Percentiles rank a stretch among this genome's conserved stretches.
Conservation (phyloP, 2,888 invertebrate genomes). For the Ceratothoa steindachneri region DNA sequence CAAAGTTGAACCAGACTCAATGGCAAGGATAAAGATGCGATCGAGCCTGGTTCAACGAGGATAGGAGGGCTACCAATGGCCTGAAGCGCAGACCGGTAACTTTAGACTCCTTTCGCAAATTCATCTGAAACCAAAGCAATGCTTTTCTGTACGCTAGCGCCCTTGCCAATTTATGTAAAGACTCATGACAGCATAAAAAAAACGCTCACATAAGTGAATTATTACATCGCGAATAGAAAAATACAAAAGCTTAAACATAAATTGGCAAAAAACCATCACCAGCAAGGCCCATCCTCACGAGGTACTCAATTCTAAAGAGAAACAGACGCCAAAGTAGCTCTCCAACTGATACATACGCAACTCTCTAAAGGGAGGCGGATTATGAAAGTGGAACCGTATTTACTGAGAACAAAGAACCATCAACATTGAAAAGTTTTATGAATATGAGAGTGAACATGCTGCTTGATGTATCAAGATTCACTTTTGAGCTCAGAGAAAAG, state of each 20-base stretch:
- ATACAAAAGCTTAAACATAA: neutral
- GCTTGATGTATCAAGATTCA: neutral
- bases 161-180: neutral
- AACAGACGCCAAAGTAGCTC: neutral
- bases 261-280: neutral
- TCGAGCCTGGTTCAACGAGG: constrained; percentile 38
- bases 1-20: constrained; percentile 33
- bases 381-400: neutral
- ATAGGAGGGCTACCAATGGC: constrained; percentile 16
- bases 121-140: neutral
- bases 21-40: neutral
- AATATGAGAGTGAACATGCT: neutral
- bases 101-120: constrained; percentile 23
- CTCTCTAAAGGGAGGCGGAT: too few relatives aligned
- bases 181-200: too few relatives aligned
- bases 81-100: constrained; percentile 35
- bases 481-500: neutral
- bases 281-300: neutral
- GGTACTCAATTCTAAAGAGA: neutral
- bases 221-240: too few relatives aligned
- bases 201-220: too few relatives aligned
- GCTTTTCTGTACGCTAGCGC: constrained; percentile 26
- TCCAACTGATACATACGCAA: neutral
- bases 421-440: neutral
- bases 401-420: neutral